phyloP scores from a whole-genome alignment of 2,888 invertebrate species.

The Monoplex corrugatus region DNA sequence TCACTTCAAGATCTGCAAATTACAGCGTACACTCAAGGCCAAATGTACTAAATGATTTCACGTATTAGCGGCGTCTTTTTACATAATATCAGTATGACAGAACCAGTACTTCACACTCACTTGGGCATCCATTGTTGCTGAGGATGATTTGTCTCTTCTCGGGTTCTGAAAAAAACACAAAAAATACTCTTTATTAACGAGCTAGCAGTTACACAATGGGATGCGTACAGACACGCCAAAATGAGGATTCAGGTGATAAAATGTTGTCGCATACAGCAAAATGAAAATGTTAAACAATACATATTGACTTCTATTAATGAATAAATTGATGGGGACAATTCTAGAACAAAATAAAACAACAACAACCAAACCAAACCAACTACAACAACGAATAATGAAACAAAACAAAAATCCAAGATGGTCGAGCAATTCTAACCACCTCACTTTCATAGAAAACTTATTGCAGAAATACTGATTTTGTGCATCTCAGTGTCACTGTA shows the following conservation, averaged over 20 bases:
- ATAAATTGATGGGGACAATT: background rate
- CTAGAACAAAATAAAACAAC: background rate
- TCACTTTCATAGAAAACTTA: too few relatives aligned
- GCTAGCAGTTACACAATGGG: background rate
- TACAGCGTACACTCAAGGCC: too few relatives aligned
- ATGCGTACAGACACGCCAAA: background rate
- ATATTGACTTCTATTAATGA: too few relatives aligned
- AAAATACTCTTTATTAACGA: background rate
- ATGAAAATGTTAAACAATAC: background rate
- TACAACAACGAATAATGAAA: too few relatives aligned
- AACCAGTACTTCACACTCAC: background rate
- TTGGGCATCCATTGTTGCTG: conserved; percentile 25
- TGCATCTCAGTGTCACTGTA: too few relatives aligned
- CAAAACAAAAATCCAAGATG: too few relatives aligned
- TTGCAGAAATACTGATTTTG: too few relatives aligned
- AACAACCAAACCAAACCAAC: too few relatives aligned
- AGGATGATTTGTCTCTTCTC: conserved; percentile 27
- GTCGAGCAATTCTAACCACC: too few relatives aligned
- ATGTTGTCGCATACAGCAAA: too few relatives aligned
- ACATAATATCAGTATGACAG: background rate
- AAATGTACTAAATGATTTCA: too few relatives aligned
- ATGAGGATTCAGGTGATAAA: background rate
- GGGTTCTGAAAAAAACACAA: conserved; percentile 1
- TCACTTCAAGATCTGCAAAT: too few relatives aligned
- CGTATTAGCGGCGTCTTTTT: background rate